Evolutionary conservation across 1,140 invertebrate genomes (phyloP).

Genomic region (Cataglyphis hispanica): DNA sequence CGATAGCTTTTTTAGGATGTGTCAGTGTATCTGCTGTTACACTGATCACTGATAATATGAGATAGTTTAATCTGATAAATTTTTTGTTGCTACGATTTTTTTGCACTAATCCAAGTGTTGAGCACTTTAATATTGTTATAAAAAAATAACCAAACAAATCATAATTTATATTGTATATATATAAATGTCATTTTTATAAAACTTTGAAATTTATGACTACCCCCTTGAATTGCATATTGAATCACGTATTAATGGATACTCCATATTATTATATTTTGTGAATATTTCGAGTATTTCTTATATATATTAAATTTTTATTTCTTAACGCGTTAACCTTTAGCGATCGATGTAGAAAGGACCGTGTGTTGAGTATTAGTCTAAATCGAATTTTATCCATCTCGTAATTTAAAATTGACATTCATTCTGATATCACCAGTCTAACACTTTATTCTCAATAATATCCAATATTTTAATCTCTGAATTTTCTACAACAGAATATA

Average conservation of each 20-base stretch:
- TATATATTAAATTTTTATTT: conserved; percentile 32
- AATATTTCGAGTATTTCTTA: background rate
- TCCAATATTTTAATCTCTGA: conserved; percentile 12
- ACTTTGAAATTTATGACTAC: background rate
- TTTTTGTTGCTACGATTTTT: background rate
- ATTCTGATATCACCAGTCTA: background rate
- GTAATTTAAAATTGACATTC: conserved; percentile 38
- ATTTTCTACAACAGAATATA: background rate
- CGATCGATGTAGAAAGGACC: conserved; percentile 3
- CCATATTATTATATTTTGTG: background rate
- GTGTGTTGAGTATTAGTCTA: conserved; percentile 6
- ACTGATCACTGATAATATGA: background rate
- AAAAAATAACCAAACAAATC: background rate
- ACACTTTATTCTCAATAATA: background rate
- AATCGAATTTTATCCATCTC: conserved; percentile 26
- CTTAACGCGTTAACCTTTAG: background rate
- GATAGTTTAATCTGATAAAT: conserved; percentile 34
- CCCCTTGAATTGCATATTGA: background rate
- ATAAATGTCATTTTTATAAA: background rate
- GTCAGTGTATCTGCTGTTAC: background rate
- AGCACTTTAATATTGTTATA: background rate
- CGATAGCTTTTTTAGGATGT: background rate
- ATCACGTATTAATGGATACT: conserved; percentile 10
- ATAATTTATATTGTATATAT: background rate
- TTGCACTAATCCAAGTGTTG: background rate